Evolutionary conservation across 1,140 invertebrate species (phyloP).

Genomic region (Penaeus vannamei): DNA sequence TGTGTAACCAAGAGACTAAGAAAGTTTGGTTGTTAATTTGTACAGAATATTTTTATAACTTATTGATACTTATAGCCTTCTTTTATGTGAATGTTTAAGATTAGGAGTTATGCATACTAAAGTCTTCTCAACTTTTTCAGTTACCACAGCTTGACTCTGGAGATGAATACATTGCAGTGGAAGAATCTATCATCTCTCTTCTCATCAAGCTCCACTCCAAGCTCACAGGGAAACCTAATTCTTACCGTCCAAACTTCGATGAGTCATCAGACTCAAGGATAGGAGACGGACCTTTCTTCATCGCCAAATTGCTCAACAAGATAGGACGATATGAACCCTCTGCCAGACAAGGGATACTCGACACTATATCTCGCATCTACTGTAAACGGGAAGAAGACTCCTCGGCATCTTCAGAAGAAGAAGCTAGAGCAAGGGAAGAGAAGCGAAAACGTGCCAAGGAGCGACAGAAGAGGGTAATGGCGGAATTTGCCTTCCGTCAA

Average conservation of each 20-base stretch:
- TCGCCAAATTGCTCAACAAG: constrained; percentile 79
- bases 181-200: constrained; percentile 93
- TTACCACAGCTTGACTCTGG: constrained; percentile 49
- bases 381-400: constrained; percentile 76
- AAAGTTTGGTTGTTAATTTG: too few species aligned
- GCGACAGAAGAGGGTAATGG: constrained; percentile 92
- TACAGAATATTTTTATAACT: too few species aligned
- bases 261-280: constrained; percentile 74
- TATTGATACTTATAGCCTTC: too few species aligned
- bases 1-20: too few species aligned
- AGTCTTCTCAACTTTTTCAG: neutral
- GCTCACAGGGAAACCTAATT: constrained; percentile 85
- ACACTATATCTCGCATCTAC: constrained; percentile 79
- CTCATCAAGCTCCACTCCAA: constrained; percentile 94
- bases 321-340: constrained; percentile 66
- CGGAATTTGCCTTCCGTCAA: constrained; percentile 91
- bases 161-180: constrained; percentile 70
- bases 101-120: too few species aligned
- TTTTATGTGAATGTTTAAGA: too few species aligned
- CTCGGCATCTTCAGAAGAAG: constrained; percentile 76
- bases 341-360: constrained; percentile 75
- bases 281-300: constrained; percentile 90
- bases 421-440: constrained; percentile 83
- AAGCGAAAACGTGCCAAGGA: constrained; percentile 87
- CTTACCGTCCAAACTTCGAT: constrained; percentile 76